These are phyloP conservation scores for Eupithecia inturbata DNA, from an alignment of 2,888 invertebrate species.

Conservation along the genomic window DNA sequence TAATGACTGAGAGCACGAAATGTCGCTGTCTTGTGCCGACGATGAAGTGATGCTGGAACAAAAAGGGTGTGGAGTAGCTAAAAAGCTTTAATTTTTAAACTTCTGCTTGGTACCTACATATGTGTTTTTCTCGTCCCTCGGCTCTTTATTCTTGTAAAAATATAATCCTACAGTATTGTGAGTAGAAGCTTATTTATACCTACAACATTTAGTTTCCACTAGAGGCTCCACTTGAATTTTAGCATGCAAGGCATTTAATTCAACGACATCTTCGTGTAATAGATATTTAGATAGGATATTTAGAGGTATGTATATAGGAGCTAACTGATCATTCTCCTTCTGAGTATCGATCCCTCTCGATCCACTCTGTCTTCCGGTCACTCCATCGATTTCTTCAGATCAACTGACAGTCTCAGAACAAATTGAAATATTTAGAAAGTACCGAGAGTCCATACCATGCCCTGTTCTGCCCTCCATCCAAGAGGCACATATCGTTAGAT, in stretches of 20 bases:
- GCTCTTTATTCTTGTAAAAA: background rate
- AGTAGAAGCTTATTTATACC: background rate
- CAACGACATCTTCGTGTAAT: background rate
- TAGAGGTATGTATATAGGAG: too few species aligned
- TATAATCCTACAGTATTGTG: background rate
- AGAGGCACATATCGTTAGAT: constrained; percentile 77
- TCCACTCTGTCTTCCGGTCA: background rate
- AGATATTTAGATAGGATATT: background rate
- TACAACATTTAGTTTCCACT: background rate
- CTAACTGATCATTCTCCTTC: too few species aligned
- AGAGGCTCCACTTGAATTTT: background rate
- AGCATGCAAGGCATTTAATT: background rate
- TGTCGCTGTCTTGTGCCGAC: constrained; percentile 72
- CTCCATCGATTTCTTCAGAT: background rate
- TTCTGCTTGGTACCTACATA: background rate
- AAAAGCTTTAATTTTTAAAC: background rate
- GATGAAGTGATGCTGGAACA: constrained; percentile 59
- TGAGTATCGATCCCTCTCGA: too few species aligned
- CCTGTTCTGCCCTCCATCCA: constrained; percentile 53
- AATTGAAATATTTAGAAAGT: background rate
- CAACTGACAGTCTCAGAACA: background rate
- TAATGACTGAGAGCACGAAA: constrained; percentile 80
- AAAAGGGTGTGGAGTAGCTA: constrained; percentile 48
- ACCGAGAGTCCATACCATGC: constrained; percentile 47
- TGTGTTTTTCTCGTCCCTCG: background rate